Evolutionary conservation across 2,888 invertebrate species (phyloP).

Genomic region (Lasioglossum malachurum): DNA sequence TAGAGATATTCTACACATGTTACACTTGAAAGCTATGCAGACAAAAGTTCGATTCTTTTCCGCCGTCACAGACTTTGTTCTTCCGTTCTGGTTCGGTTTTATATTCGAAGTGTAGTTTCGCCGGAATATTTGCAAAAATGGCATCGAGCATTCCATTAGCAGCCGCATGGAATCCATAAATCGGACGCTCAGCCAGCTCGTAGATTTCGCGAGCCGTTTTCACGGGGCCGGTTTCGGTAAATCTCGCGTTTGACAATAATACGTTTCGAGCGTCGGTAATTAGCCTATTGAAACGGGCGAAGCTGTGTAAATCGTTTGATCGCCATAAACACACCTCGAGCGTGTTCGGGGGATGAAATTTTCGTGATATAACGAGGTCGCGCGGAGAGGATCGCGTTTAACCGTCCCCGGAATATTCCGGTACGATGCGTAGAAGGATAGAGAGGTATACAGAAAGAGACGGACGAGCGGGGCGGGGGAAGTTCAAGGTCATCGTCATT

Average conservation of each 20-base stretch:
- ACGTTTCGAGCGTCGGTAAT: constrained; percentile 15
- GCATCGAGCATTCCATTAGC: background rate
- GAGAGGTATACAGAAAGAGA: background rate
- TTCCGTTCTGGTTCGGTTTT: background rate
- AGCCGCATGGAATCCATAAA: constrained; percentile 23
- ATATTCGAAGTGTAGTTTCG: background rate
- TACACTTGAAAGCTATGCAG: background rate
- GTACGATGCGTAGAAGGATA: background rate
- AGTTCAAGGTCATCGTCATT: constrained; percentile 44
- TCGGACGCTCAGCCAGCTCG: background rate
- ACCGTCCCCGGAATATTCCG: background rate
- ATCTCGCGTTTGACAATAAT: constrained; percentile 9
- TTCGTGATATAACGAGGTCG: background rate
- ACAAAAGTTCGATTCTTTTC: background rate
- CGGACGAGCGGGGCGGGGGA: background rate
- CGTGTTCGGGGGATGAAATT: background rate
- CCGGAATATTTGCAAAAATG: background rate
- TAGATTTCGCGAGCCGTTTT: constrained; percentile 21
- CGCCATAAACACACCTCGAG: background rate
- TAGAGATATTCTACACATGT: background rate
- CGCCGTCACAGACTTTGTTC: background rate
- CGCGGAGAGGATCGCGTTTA: background rate
- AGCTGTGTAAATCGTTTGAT: constrained; percentile 11
- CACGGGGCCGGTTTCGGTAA: background rate
- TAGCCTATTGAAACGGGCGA: background rate